Conservation (phyloP, 2,797 vertebrate genomes). For the Sylvia borin region DNA sequence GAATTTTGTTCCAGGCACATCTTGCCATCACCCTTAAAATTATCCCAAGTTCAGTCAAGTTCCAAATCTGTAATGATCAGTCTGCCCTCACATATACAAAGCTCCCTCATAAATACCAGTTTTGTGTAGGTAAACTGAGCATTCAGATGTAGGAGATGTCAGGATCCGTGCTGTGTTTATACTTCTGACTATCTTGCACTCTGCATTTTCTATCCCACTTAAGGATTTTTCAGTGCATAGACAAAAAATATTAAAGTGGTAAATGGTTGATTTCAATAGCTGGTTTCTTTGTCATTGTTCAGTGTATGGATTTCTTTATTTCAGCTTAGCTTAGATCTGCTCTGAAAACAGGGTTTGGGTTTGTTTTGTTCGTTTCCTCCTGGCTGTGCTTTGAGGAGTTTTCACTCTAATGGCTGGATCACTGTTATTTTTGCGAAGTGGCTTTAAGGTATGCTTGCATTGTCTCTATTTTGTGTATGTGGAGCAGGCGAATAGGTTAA, state of each 20-base stretch:
- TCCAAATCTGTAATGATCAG: neutral
- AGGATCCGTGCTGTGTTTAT: neutral
- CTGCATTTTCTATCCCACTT: neutral
- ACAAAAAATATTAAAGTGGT: neutral
- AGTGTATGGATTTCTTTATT: neutral
- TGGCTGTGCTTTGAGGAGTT: neutral
- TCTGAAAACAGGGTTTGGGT: neutral
- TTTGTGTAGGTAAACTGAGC: neutral
- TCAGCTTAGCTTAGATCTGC: neutral
- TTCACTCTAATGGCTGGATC: neutral
- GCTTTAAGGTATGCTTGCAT: neutral
- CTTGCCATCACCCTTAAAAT: neutral
- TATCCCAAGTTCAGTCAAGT: neutral
- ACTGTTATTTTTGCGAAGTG: neutral
- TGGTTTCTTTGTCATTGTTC: neutral
- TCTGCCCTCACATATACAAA: neutral
- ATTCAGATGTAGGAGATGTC: neutral
- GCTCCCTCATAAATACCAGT: neutral
- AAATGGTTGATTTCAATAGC: neutral
- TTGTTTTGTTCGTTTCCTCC: neutral
- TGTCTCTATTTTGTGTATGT: neutral
- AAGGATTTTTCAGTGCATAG: neutral
- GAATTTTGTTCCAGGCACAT: neutral
- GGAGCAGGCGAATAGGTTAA: neutral
- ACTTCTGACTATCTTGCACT: neutral